phyloP scores from a whole-genome alignment of 1,140 invertebrate species.

The Papilio polytes region DNA sequence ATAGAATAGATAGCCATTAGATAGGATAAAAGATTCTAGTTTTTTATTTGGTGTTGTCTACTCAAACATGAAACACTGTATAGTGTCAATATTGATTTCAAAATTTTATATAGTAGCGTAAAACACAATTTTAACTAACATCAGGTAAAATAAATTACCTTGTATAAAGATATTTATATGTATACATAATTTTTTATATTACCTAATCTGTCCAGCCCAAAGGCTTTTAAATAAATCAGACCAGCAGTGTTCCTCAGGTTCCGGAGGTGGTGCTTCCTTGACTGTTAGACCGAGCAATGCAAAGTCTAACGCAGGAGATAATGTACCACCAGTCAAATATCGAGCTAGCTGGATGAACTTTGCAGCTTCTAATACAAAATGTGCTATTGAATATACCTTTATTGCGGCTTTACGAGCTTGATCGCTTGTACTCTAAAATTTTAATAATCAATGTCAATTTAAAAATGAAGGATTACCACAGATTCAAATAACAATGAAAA shows the following conservation, averaged over 20 bases:
- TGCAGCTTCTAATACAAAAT: slow-evolving; percentile 47
- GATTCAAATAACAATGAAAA: too few species aligned
- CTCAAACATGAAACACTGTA: too few species aligned
- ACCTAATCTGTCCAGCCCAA: slow-evolving; percentile 59
- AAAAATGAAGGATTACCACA: too few species aligned
- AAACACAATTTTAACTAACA: too few species aligned
- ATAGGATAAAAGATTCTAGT: too few species aligned
- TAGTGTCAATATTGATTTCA: too few species aligned
- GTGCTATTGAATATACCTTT: slow-evolving; percentile 51
- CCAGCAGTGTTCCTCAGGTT: slow-evolving; percentile 57
- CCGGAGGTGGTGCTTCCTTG: slow-evolving; percentile 55
- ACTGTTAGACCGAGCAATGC: slow-evolving; percentile 58
- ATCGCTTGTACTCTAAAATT: slow-evolving; percentile 53
- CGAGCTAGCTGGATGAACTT: slow-evolving; percentile 54
- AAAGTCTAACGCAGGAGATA: slow-evolving; percentile 47
- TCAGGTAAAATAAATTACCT: too few species aligned
- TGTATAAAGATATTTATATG: too few species aligned
- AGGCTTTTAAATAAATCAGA: slow-evolving; percentile 52
- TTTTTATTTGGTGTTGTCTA: too few species aligned
- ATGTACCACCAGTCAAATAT: slow-evolving; percentile 50
- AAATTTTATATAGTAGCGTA: too few species aligned
- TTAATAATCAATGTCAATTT: not conserved
- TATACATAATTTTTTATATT: slow-evolving; percentile 16
- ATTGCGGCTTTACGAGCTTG: slow-evolving; percentile 58
- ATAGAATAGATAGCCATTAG: too few species aligned